Conservation (phyloP, 2,797 vertebrate genomes). For the Schizopygopsis malacanthus region DNA sequence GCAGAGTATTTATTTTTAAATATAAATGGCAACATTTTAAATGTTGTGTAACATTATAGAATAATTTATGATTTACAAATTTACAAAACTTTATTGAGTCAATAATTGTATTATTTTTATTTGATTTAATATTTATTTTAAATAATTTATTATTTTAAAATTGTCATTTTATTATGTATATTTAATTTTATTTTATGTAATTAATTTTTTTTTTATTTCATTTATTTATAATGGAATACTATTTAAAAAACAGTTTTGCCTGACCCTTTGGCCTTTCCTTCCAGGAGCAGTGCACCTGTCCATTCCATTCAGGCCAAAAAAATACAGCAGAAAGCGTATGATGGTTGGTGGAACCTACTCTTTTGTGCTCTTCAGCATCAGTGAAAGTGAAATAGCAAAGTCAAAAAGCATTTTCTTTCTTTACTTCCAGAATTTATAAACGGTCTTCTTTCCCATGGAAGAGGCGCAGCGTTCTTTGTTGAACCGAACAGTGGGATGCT, state of each 20-base stretch:
- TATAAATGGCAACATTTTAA: not conserved
- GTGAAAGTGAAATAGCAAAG: not conserved
- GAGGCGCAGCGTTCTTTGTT: slow-evolving; percentile 85
- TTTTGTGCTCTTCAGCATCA: not conserved
- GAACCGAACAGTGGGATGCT: slow-evolving; percentile 78
- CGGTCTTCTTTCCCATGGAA: slow-evolving; percentile 81
- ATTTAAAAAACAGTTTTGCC: not conserved
- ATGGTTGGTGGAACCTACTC: slow-evolving; percentile 63
- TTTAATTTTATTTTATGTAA: not conserved
- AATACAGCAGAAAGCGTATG: slow-evolving; percentile 69
- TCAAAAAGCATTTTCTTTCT: slow-evolving; percentile 10
- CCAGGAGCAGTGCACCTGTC: slow-evolving; percentile 55
- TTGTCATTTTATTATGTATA: not conserved
- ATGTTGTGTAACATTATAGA: not conserved
- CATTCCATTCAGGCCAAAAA: slow-evolving; percentile 70
- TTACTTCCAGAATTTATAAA: slow-evolving; percentile 79
- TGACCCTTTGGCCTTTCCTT: not conserved
- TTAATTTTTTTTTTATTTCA: too few relatives aligned
- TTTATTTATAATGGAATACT: not conserved
- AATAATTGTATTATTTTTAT: not conserved
- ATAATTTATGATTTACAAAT: not conserved
- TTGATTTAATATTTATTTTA: not conserved
- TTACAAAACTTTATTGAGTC: too few relatives aligned
- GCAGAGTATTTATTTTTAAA: not conserved
- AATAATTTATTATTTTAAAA: too few relatives aligned